phyloP scores from a whole-genome alignment of 2,113 vertebrate species.

The Vidua macroura region DNA sequence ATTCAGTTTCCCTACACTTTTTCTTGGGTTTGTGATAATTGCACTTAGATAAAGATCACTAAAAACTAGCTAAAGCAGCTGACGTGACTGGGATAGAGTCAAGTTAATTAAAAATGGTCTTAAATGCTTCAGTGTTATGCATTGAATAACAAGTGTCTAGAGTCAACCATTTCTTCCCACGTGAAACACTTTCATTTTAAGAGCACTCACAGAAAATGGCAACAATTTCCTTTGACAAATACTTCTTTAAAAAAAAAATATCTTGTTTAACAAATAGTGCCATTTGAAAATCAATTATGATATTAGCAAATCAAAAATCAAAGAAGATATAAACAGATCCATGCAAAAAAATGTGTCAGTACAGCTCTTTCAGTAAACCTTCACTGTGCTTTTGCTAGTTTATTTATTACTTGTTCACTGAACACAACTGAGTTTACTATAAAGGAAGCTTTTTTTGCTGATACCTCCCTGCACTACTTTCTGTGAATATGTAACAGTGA shows the following conservation, averaged over 20 bases:
- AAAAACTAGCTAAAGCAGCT: not conserved
- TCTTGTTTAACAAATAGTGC: not conserved
- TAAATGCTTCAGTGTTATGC: not conserved
- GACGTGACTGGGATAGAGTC: not conserved
- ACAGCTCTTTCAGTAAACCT: not conserved
- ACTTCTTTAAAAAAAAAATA: accelerated
- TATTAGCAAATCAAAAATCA: not conserved
- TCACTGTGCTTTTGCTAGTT: not conserved
- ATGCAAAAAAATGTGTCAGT: not conserved
- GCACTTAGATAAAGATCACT: not conserved
- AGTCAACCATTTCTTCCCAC: not conserved
- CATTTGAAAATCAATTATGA: not conserved
- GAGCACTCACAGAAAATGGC: not conserved
- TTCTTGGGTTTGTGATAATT: not conserved
- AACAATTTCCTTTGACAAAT: not conserved
- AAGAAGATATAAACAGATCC: not conserved
- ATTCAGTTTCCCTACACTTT: not conserved
- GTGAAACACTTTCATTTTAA: not conserved
- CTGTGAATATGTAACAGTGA: not conserved
- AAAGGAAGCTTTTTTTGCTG: not conserved
- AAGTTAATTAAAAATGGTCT: not conserved
- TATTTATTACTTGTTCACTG: not conserved
- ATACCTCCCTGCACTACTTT: not conserved
- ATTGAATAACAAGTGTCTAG: not conserved
- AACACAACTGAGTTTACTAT: not conserved